Percentiles rank a stretch among this genome's conserved stretches.
phyloP scores from a whole-genome alignment of 2,888 invertebrate species.

The Byasa hedistus region DNA sequence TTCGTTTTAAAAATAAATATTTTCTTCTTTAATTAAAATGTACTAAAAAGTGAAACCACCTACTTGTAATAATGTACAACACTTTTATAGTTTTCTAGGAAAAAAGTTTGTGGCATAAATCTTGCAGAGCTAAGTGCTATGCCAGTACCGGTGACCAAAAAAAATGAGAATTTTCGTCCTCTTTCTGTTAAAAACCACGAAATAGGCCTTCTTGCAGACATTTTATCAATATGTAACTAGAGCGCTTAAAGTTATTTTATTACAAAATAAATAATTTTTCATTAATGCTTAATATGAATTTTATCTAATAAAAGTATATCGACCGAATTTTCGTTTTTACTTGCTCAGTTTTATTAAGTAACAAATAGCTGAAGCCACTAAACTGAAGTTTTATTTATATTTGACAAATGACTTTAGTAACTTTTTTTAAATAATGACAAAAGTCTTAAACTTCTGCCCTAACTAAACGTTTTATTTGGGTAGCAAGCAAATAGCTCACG shows the following conservation, averaged over 20 bases:
- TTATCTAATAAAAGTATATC: background rate
- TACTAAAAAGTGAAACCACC: constrained; percentile 4
- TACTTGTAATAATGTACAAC: constrained; percentile 83
- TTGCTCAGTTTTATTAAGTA: background rate
- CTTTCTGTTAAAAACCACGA: constrained; percentile 78
- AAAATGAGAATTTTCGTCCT: constrained; percentile 77
- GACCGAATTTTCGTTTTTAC: background rate
- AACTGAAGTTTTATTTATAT: background rate
- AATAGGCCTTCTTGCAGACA: constrained; percentile 55
- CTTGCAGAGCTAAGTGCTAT: constrained; percentile 74
- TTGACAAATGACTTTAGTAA: background rate
- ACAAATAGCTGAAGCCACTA: background rate
- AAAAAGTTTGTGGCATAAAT: constrained; percentile 81
- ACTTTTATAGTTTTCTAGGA: constrained; percentile 81
- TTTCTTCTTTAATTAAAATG: background rate
- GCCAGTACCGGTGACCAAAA: constrained; percentile 64
- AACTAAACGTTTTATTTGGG: no score
- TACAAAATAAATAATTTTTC: background rate
- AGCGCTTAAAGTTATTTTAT: background rate
- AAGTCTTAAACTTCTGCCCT: background rate
- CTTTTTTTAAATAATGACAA: background rate
- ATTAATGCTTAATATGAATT: background rate
- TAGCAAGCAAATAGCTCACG: no score
- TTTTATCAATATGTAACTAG: constrained; percentile 35
- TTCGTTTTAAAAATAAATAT: constrained; percentile 28